These are phyloP conservation scores for Ptychoptera albimana DNA, from an alignment of 2,888 invertebrate species.

Conservation along the genomic window DNA sequence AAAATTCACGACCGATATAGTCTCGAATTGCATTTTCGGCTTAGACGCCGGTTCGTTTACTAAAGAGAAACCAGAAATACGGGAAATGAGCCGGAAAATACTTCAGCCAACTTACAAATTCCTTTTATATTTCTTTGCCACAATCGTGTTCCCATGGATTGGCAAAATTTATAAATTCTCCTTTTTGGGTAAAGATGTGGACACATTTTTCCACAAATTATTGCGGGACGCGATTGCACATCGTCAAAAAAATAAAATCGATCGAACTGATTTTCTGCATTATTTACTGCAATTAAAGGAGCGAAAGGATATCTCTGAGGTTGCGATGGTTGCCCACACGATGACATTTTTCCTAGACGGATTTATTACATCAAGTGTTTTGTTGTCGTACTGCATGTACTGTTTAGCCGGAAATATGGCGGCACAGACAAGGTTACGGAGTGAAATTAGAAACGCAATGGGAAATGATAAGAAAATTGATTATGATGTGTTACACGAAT, in stretches of 20 bases:
- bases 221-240: constrained; percentile 18
- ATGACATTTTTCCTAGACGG: constrained; percentile 27
- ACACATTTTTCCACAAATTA: constrained; percentile 17
- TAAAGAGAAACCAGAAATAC: constrained; percentile 18
- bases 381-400: constrained; percentile 18
- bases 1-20: constrained; percentile 30
- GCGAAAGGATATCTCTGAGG: constrained; percentile 16
- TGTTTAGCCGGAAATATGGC: constrained; percentile 18
- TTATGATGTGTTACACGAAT: constrained; percentile 20
- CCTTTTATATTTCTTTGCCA: constrained; percentile 13
- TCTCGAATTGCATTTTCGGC: constrained; percentile 32
- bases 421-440: constrained; percentile 17
- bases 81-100: constrained; percentile 18
- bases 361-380: constrained; percentile 23
- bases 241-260: constrained; percentile 15
- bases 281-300: constrained; percentile 21
- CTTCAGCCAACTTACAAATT: constrained; percentile 16
- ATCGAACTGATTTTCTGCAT: constrained; percentile 23
- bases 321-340: constrained; percentile 18
- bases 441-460: constrained; percentile 16
- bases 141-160: constrained; percentile 18
- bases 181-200: constrained; percentile 38
- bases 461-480: constrained; percentile 12
- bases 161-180: constrained; percentile 13
- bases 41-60: constrained; percentile 28